phyloP scores from a whole-genome alignment of 2,797 vertebrate genomes.

The Pangasius krempfi region DNA sequence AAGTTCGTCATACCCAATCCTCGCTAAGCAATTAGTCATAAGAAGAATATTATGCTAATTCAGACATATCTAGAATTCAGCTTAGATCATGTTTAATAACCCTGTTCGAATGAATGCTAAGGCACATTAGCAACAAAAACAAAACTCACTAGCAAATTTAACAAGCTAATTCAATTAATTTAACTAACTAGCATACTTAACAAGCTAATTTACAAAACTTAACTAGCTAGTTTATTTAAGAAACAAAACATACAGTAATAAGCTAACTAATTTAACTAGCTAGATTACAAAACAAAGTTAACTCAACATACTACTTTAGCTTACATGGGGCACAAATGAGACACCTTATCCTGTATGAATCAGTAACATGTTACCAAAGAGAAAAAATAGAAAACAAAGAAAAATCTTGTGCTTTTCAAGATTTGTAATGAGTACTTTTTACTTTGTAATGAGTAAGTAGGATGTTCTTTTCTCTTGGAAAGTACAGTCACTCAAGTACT shows the following conservation, averaged over 20 bases:
- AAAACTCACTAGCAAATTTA: neutral
- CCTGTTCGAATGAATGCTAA: neutral
- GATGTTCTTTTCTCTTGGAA: no score
- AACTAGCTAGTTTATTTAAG: neutral
- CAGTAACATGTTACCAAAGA: neutral
- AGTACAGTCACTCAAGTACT: no score
- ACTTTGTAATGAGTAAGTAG: no score
- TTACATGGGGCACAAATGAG: neutral
- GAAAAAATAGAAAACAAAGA: neutral
- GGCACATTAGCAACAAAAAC: no score
- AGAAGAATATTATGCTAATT: neutral
- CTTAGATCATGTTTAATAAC: neutral
- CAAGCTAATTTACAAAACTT: neutral
- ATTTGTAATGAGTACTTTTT: no score
- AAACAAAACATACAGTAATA: neutral
- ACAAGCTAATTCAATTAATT: neutral
- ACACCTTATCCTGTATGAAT: neutral
- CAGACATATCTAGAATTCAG: neutral
- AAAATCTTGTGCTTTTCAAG: neutral
- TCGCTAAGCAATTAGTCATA: neutral
- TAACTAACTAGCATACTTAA: neutral
- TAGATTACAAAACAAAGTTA: neutral
- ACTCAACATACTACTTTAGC: neutral
- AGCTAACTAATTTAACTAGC: neutral
- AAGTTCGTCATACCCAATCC: neutral